These are phyloP conservation scores for Gopherus evgoodei DNA, from an alignment of 2,113 vertebrate species.

Conservation along the genomic window DNA sequence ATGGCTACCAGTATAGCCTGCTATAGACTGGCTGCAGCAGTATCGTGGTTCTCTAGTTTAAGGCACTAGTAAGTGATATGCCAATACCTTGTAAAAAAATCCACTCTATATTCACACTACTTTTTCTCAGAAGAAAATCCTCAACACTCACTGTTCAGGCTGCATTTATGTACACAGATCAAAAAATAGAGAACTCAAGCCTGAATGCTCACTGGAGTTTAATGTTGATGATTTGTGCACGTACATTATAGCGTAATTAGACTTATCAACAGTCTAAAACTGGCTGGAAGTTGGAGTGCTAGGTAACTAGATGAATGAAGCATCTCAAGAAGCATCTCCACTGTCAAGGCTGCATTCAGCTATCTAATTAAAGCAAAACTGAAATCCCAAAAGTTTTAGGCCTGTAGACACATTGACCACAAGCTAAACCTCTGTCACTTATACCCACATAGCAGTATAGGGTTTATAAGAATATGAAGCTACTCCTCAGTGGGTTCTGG, in stretches of 20 bases:
- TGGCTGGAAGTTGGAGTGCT: background rate
- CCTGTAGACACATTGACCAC: background rate
- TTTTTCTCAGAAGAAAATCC: background rate
- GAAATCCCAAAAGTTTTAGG: background rate
- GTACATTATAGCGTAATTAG: background rate
- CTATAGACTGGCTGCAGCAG: background rate
- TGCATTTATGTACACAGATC: background rate
- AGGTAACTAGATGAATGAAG: background rate
- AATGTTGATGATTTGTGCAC: background rate
- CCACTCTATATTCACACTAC: background rate
- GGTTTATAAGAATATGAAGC: background rate
- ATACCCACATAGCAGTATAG: background rate
- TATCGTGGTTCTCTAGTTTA: accelerated
- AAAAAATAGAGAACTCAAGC: background rate
- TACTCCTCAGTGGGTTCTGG: background rate
- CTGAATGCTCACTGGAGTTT: background rate
- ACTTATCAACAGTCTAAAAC: background rate
- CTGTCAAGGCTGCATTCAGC: background rate
- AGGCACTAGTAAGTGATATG: background rate
- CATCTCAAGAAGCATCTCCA: background rate
- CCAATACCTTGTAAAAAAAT: background rate
- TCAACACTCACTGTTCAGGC: background rate
- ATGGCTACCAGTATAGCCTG: background rate
- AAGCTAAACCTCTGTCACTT: background rate
- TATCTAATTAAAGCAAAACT: background rate